A percentile compares a stretch with the other conserved stretches of the same genome.
Conservation (phyloP, 2,113 vertebrate genomes). For the Pogonocichla stellata region DNA sequence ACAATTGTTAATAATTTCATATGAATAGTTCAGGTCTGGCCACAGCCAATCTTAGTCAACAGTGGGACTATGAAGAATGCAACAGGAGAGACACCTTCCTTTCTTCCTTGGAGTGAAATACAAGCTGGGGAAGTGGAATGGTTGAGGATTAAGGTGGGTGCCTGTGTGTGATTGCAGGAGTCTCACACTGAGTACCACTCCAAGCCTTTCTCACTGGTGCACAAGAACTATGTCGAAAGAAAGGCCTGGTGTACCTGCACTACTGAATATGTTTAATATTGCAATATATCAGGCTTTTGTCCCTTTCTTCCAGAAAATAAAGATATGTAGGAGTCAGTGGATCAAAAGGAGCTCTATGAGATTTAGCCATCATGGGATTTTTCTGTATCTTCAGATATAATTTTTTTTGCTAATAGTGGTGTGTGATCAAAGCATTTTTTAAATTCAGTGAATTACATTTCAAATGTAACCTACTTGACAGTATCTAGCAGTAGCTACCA, state of each 20-base stretch:
- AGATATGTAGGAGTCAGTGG: accelerated
- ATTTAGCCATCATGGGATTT: not conserved
- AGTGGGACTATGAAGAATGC: not conserved
- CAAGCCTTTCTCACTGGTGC: not conserved
- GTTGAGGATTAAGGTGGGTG: not conserved
- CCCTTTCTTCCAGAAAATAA: not conserved
- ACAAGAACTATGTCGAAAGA: accelerated
- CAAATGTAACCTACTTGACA: not conserved
- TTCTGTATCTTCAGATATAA: not conserved
- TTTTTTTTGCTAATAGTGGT: not conserved
- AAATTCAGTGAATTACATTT: not conserved
- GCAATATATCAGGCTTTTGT: not conserved
- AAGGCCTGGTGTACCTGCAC: not conserved
- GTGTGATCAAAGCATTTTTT: not conserved
- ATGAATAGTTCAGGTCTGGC: not conserved
- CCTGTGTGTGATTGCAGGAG: accelerated
- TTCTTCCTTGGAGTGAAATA: not conserved
- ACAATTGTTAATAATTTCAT: not conserved
- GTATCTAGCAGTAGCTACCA: not conserved
- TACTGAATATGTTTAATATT: not conserved
- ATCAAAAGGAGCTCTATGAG: not conserved
- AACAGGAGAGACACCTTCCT: not conserved
- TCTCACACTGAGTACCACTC: not conserved
- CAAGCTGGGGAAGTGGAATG: not conserved
- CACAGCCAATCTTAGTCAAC: not conserved